Evolutionary conservation across 2,888 invertebrate genomes (phyloP).

Genomic region (Strigamia transsilvanica): DNA sequence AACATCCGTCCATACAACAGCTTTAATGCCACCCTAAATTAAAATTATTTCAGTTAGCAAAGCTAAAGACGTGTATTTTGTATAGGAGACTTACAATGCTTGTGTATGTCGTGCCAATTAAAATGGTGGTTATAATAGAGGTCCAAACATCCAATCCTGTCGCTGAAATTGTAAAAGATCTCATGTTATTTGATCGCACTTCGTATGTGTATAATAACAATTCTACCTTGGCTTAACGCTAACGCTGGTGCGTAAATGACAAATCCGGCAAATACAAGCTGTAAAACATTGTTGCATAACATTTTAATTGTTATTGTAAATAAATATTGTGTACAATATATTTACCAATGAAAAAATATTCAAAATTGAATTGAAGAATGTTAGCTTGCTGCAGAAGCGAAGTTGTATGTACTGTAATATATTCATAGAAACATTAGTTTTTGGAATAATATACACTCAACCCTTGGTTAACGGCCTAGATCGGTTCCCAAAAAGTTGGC

Average conservation of each 20-base stretch:
- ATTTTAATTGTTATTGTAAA: neutral
- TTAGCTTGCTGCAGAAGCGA: neutral
- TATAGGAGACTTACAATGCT: slow-evolving; percentile 18
- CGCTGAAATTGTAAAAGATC: slow-evolving; percentile 6
- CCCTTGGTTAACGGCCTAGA: too few species aligned
- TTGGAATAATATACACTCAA: neutral
- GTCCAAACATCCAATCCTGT: slow-evolving; percentile 8
- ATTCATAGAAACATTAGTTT: neutral
- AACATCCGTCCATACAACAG: slow-evolving; percentile 43
- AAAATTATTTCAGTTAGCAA: neutral
- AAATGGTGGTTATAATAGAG: neutral
- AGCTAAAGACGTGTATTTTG: neutral
- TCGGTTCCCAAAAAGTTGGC: too few species aligned
- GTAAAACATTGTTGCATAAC: neutral
- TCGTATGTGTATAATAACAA: too few species aligned
- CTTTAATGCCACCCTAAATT: slow-evolving; percentile 51
- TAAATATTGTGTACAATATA: neutral
- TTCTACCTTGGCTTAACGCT: slow-evolving; percentile 50
- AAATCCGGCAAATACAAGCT: neutral
- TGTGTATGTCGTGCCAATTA: slow-evolving; percentile 42
- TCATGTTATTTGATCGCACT: too few species aligned
- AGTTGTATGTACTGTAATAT: neutral
- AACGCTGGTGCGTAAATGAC: slow-evolving; percentile 44
- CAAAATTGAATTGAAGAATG: neutral
- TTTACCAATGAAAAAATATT: neutral